Conservation (phyloP, 2,888 invertebrate genomes). For the Achlya flavicornis region DNA sequence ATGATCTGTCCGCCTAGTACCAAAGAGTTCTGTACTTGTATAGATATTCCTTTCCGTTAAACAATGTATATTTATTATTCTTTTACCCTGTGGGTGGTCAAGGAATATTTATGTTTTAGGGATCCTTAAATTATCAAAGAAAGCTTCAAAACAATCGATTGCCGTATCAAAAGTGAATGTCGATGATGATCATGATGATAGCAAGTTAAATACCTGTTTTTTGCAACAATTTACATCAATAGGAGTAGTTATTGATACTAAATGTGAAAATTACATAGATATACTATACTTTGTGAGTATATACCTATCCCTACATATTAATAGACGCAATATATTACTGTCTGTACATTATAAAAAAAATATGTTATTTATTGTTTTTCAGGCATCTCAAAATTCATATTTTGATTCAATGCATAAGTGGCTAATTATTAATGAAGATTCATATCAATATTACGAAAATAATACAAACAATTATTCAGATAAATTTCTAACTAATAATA, state of each 20-base stretch:
- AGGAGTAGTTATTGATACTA: conserved; percentile 37
- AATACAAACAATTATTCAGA: neutral
- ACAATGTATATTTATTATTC: too few species aligned
- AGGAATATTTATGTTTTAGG: conserved; percentile 33
- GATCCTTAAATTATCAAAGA: conserved; percentile 33
- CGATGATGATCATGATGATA: conserved; percentile 8
- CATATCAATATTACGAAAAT: conserved; percentile 14
- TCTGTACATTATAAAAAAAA: too few species aligned
- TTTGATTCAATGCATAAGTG: conserved; percentile 54
- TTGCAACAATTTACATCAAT: conserved; percentile 20
- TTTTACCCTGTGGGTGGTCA: too few species aligned
- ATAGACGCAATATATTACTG: too few species aligned
- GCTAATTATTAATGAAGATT: conserved; percentile 47
- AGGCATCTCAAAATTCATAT: conserved; percentile 58
- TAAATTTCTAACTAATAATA: conserved; percentile 14
- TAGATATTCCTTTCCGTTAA: too few species aligned
- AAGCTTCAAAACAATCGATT: conserved; percentile 28
- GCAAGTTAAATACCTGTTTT: conserved; percentile 30
- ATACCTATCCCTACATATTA: too few species aligned
- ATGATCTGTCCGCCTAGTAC: too few species aligned
- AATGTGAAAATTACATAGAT: conserved; percentile 39
- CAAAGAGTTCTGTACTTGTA: too few species aligned
- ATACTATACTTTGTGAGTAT: conserved; percentile 50
- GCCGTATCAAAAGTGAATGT: conserved; percentile 30
- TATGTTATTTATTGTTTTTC: conserved; percentile 23